Base-by-base conservation (phyloP, 2,113 vertebrate genomes). In the Hoplias malabaricus region DNA sequence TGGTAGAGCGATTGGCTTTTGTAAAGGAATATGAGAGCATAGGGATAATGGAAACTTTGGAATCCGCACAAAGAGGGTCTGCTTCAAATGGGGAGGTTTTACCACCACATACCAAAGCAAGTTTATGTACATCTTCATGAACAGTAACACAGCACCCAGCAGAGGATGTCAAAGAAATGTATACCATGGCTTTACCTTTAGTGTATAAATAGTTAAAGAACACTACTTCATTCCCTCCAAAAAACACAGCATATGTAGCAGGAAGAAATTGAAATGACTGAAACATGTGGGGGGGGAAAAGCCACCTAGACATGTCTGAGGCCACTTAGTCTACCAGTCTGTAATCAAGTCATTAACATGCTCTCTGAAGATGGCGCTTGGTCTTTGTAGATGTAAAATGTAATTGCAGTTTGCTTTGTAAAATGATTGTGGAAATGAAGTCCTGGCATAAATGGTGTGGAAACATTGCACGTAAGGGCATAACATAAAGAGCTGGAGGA, bases 131-230 rank as follows among this genome's bases (percentile, higher is more conserved):
- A 73, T 79, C 65, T 57, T 73, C 84, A 83, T 82, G 69, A 63
- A n/a, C 38, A 70, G 34, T 23, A 59, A 6, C 31, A n/a, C 5
- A 65, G 50, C 48, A 43, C 25, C 19, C 7, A 75, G 56, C 34
- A 77, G 42, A 56, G 33, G 50, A 81, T 75, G 84, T 86, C 79
- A 86, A 84, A 83, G 38, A 66, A 42, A 33, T 1, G 7, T 73
- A 31, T 72, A 14, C 79, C 62, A 85, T 82, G 79, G 63, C 67
- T 81, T 85, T 81, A 79, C 78, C 11, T 12, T 63, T 67, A 19
- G 72, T 80, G 62, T 84, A 77, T 75, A 61, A 43, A 50, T 23
- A 71, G 76, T 77, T 83, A 75, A 65, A 76, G 81, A 65, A 69
- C 16, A 57, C 48, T 9, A 36, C 83, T 73, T 73, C 69, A 79